These are phyloP conservation scores for Thymelicus sylvestris DNA, from an alignment of 2,888 invertebrate species.

Conservation along the genomic window DNA sequence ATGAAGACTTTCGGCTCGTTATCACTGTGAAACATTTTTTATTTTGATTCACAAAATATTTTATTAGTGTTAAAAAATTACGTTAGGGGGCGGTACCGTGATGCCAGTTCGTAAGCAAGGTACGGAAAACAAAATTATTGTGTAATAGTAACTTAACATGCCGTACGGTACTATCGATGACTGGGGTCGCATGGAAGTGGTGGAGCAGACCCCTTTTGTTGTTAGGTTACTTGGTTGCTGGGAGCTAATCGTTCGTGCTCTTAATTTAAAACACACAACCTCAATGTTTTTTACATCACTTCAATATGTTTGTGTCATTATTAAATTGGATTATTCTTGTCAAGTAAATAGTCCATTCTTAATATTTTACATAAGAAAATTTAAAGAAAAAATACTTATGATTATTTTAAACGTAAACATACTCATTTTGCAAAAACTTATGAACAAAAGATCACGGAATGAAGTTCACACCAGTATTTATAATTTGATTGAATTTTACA, in stretches of 20 bases:
- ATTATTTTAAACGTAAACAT: too few relatives aligned
- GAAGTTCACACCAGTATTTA: too few relatives aligned
- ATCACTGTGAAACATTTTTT: slow-evolving; percentile 66
- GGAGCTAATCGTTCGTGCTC: slow-evolving; percentile 14
- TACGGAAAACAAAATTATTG: slow-evolving; percentile 54
- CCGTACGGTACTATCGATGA: not conserved
- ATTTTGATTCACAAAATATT: slow-evolving; percentile 65
- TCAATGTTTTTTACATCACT: slow-evolving; percentile 1
- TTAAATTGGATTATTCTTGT: not conserved
- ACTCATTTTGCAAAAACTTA: too few relatives aligned
- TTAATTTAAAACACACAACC: not conserved
- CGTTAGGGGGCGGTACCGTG: slow-evolving; percentile 82
- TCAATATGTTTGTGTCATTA: not conserved
- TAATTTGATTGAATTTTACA: too few relatives aligned
- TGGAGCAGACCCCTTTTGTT: slow-evolving; percentile 12
- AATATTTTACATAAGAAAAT: not conserved
- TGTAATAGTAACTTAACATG: slow-evolving; percentile 39
- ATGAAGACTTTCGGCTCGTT: slow-evolving; percentile 60
- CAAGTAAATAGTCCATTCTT: not conserved
- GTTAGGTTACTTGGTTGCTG: slow-evolving; percentile 13
- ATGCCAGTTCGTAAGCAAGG: slow-evolving; percentile 92
- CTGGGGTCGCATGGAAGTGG: not conserved
- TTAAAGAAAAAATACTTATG: not conserved
- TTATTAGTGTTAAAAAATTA: slow-evolving; percentile 72
- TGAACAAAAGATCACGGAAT: too few relatives aligned